These are phyloP conservation scores for Loxodonta africana DNA, from an alignment of 2,113 vertebrate genomes.

Conservation along the genomic window DNA sequence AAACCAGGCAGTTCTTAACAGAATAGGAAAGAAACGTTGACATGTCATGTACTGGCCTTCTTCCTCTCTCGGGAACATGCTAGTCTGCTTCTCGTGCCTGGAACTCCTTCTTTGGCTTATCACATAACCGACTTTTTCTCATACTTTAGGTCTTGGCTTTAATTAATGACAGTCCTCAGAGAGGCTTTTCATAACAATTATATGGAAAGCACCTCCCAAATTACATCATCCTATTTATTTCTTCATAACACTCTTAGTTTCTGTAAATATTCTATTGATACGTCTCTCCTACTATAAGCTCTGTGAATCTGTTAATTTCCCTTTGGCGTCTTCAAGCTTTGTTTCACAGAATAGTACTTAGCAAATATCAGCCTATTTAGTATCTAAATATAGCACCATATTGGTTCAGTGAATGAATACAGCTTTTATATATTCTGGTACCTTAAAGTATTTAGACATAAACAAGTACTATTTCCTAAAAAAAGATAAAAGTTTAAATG, in stretches of 20 bases:
- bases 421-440: background rate
- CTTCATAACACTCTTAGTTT: background rate
- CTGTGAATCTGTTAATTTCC: background rate
- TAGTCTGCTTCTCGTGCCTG: constrained; percentile 10
- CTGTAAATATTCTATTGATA: constrained; percentile 45
- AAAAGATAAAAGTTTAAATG: background rate
- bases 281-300: background rate
- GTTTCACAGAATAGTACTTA: background rate
- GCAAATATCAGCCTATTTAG: background rate
- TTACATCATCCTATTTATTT: constrained; percentile 65
- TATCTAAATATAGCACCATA: background rate
- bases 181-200: constrained; percentile 29
- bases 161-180: constrained; percentile 42
- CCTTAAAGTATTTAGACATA: constrained; percentile 2
- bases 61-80: constrained; percentile 24
- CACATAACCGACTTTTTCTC: background rate
- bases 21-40: background rate
- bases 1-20: background rate
- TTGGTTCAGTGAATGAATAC: background rate
- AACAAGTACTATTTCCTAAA: background rate
- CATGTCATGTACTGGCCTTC: background rate
- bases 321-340: constrained; percentile 11
- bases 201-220: constrained; percentile 41
- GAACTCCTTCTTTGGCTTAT: background rate
- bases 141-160: constrained; percentile 15